Conservation (phyloP, 2,113 vertebrate genomes). For the Phylloscopus whistleri region DNA sequence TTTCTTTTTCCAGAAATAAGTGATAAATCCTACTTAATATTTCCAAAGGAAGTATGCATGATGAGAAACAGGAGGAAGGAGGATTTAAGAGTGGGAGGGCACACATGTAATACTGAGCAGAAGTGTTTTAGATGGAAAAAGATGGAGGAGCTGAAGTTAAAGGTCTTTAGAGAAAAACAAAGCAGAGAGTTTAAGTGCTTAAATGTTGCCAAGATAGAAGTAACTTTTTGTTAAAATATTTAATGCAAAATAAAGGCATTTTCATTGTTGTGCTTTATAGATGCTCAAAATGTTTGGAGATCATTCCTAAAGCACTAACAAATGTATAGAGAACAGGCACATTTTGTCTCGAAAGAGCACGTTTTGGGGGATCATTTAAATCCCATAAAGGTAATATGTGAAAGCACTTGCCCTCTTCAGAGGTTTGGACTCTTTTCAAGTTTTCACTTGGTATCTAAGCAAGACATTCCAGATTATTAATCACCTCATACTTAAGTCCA, state of each 20-base stretch:
- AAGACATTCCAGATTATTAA: neutral
- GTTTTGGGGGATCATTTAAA: neutral
- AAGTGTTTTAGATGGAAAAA: neutral
- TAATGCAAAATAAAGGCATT: neutral
- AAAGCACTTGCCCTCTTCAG: neutral
- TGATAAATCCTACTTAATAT: neutral
- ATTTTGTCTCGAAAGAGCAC: fast-evolving
- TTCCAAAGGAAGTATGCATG: neutral
- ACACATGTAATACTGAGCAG: neutral
- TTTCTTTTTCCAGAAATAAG: neutral
- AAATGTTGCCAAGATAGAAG: neutral
- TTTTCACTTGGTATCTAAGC: neutral
- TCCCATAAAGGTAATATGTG: neutral
- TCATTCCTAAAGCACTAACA: neutral
- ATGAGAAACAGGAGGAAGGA: neutral
- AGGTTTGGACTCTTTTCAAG: neutral
- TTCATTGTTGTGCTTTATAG: neutral
- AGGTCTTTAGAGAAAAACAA: neutral
- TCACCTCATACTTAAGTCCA: neutral
- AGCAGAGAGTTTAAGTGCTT: neutral
- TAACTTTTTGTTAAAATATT: neutral
- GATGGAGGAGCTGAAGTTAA: neutral
- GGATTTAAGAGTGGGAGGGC: neutral
- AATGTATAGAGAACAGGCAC: neutral
- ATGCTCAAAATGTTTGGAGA: neutral